Percentiles rank a stretch among this genome's conserved stretches.
Conservation (phyloP, 2,113 vertebrate genomes). For the Apteryx owenii region DNA sequence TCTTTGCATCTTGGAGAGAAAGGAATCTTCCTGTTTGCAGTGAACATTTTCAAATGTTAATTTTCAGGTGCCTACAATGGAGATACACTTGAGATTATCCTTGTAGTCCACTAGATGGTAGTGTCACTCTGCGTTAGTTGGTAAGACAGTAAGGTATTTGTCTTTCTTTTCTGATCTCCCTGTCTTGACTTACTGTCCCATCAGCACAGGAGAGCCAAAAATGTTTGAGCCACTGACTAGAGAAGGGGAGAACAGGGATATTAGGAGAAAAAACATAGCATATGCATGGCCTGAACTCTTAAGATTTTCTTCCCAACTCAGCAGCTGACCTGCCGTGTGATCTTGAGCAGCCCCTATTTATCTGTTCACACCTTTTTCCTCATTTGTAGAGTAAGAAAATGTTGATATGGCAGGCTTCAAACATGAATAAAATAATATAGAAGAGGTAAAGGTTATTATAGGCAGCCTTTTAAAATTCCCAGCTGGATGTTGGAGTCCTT, state of each 20-base stretch:
- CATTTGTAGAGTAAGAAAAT: neutral
- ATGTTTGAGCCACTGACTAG: neutral
- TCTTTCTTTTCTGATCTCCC: neutral
- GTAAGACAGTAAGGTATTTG: neutral
- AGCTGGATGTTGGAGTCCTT: neutral
- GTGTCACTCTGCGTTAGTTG: neutral
- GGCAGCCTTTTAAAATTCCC: neutral
- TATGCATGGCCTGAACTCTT: neutral
- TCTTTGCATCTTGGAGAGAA: neutral
- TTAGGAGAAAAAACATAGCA: neutral
- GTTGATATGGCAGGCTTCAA: neutral
- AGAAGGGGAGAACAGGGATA: neutral
- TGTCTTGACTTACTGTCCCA: neutral
- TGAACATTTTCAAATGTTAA: neutral
- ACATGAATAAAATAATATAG: neutral
- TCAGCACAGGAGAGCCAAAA: neutral
- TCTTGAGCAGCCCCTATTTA: neutral
- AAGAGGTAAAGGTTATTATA: neutral
- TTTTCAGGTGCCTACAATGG: neutral
- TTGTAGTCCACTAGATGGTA: slow-evolving; percentile 63
- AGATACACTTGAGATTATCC: neutral
- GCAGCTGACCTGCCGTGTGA: neutral
- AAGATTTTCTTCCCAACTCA: neutral
- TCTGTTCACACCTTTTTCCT: neutral
- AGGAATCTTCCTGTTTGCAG: neutral